Base-by-base conservation (phyloP, 1,140 invertebrate species). In the Hylaeus volcanicus region DNA sequence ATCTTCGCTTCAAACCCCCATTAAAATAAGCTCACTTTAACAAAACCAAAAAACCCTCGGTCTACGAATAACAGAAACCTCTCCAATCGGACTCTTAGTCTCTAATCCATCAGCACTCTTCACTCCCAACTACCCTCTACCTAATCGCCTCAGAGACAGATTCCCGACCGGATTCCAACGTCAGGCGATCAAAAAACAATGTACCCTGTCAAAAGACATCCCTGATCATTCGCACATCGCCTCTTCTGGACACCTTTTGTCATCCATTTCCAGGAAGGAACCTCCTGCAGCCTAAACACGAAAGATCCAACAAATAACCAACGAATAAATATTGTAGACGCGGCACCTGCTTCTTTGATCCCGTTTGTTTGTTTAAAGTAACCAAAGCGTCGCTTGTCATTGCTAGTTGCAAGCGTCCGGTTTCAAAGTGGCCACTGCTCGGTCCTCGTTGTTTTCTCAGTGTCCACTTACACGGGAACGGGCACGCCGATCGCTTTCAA, bases 391-490 rank as follows among this genome's bases (percentile, higher is more conserved):
- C 85, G 61, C 74, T 85, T 87, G 82, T 83, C 77, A 86, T 72
- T 56, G 41, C 39, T 48, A 43, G 69, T 53, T 60, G 55, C 55
- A 58, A 58, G 88, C 80, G 63, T 86, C 83, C 74, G 77, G 79
- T 88, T 75, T 89, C 85, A 89, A 89, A 90, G 86, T 88, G 72
- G 76, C 74, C 69, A 78, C 61, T 11, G 70, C 64, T 60, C 58
- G 77, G 69, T 73, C 65, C 80, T 51, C 64, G 60, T 83, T 80
- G 76, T 87, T 89, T 88, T 84, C 86, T 80, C 84, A 86, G 82
- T 74, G 79, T 84, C 81, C 87, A 74, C 82, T 88, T 86, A 76
- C 87, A 84, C 84, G 51, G 73, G 60, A 69, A 26, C 0, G 56
- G 74, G 39, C 66, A 51, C 70, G 56, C 39, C 82, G 82, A 83